A percentile compares a stretch with the other conserved stretches of the same genome.
phyloP scores from a whole-genome alignment of 2,113 vertebrate genomes.

The Gulo gulo region DNA sequence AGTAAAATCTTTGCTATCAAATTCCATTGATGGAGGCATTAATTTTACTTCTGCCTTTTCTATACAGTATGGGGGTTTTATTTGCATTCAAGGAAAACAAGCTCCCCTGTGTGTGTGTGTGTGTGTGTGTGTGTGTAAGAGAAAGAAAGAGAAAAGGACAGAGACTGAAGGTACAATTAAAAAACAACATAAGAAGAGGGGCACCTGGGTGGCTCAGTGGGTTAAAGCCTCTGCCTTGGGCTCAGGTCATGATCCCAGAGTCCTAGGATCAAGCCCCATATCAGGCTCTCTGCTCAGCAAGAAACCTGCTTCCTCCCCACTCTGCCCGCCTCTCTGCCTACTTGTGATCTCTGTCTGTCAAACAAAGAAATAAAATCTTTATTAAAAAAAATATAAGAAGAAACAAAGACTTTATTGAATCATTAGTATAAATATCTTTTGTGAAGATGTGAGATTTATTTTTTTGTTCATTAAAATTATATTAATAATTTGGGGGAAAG shows the following conservation, averaged over 20 bases:
- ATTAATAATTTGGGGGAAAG: neutral
- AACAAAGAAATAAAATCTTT: no score
- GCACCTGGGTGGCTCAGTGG: no score
- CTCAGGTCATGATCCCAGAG: no score
- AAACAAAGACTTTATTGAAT: neutral
- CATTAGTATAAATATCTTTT: neutral
- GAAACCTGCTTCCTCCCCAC: no score
- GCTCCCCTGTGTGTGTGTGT: fast-evolving
- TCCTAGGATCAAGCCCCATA: no score
- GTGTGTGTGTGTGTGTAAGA: neutral
- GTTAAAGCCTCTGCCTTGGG: no score
- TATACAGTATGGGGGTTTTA: neutral
- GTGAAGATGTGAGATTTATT: neutral
- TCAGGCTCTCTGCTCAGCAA: no score
- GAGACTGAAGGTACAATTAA: neutral
- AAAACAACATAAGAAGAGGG: neutral
- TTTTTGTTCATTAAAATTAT: neutral
- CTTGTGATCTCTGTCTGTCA: no score
- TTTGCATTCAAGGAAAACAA: neutral
- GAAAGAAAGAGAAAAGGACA: neutral
- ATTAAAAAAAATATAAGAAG: neutral
- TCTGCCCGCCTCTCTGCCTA: no score
- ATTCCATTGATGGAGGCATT: neutral
- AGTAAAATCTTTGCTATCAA: neutral
- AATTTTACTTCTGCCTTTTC: neutral